phyloP scores from a whole-genome alignment of 2,113 vertebrate species.

The Patagioenas fasciata region DNA sequence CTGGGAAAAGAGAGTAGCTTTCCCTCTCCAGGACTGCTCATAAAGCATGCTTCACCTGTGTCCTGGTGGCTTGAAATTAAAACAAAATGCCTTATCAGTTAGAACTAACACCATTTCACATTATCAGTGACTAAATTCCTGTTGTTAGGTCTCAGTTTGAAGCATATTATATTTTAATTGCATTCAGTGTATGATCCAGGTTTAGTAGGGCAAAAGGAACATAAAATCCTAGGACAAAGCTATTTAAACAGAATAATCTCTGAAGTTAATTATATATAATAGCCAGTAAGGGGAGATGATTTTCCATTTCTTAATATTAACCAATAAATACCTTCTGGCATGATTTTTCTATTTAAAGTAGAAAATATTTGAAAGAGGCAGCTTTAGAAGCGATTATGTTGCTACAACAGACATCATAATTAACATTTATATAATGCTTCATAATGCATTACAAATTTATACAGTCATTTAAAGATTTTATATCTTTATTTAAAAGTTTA shows the following conservation, averaged over 20 bases:
- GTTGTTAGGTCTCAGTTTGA: conserved; percentile 56
- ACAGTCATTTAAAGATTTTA: background rate
- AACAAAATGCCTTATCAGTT: conserved; percentile 40
- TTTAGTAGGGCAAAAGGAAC: conserved; percentile 36
- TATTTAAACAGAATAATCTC: conserved; percentile 44
- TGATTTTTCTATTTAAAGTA: conserved; percentile 6
- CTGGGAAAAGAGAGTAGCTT: background rate
- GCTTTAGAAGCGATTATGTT: background rate
- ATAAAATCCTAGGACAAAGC: conserved; percentile 60
- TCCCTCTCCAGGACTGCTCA: background rate
- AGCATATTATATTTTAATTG: conserved; percentile 56
- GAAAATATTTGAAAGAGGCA: conserved; percentile 9
- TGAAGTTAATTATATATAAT: conserved; percentile 55
- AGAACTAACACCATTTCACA: background rate
- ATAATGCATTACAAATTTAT: conserved; percentile 8
- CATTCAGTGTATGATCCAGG: background rate
- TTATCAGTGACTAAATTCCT: conserved; percentile 19
- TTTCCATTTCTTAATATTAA: conserved; percentile 44
- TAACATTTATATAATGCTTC: background rate
- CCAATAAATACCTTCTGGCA: conserved; percentile 25
- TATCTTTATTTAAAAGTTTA: background rate
- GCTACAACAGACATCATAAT: conserved; percentile 6
- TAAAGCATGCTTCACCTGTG: conserved; percentile 29
- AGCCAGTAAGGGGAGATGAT: background rate
- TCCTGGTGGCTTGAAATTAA: background rate